Percentiles rank a stretch among this genome's conserved stretches.
phyloP scores from a whole-genome alignment of 2,113 vertebrate genomes.

The Nothobranchius furzeri region DNA sequence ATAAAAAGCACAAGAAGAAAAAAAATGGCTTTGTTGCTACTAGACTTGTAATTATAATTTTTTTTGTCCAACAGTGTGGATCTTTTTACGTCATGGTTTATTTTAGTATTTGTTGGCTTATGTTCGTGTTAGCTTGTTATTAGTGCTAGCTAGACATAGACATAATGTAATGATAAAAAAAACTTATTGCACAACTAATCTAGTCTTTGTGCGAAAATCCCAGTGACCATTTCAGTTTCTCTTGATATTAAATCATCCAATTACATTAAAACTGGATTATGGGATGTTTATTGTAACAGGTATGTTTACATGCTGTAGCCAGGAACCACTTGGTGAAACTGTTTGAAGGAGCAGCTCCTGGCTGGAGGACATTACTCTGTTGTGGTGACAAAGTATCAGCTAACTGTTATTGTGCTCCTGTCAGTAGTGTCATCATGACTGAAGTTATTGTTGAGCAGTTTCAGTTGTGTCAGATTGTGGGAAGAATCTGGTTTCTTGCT shows the following conservation, averaged over 20 bases:
- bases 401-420: slow-evolving; percentile 48
- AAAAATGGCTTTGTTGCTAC: too few species aligned
- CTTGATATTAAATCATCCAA: neutral
- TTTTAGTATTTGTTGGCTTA: too few species aligned
- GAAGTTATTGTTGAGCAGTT: slow-evolving; percentile 24
- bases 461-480: slow-evolving; percentile 17
- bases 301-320: neutral
- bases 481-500: slow-evolving; percentile 49
- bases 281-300: neutral
- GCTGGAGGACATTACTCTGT: slow-evolving; percentile 26
- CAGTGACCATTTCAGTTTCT: neutral
- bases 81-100: too few species aligned
- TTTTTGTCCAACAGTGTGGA: too few species aligned
- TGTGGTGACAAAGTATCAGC: slow-evolving; percentile 34
- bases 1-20: too few species aligned
- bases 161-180: neutral
- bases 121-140: too few species aligned
- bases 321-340: neutral
- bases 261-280: too few species aligned
- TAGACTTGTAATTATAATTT: too few species aligned
- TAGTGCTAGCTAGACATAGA: too few species aligned
- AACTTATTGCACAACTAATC: neutral
- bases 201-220: too few species aligned
- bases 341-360: neutral
- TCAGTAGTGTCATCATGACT: slow-evolving; percentile 28